phyloP scores from a whole-genome alignment of 1,140 invertebrate genomes.

The Orchestia grillus region DNA sequence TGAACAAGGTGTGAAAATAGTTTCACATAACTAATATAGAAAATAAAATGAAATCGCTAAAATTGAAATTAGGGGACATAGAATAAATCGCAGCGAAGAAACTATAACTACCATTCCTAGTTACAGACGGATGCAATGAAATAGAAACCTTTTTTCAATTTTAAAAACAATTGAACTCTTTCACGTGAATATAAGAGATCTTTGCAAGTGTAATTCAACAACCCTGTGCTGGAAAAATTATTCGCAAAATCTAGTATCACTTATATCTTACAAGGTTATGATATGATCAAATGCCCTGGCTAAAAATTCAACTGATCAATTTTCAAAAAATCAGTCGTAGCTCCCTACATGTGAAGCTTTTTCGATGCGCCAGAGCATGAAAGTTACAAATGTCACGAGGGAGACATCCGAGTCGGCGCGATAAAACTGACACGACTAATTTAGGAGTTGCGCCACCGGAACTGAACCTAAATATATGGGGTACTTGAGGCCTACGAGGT shows the following conservation, averaged over 20 bases:
- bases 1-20: no score
- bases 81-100: background rate
- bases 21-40: no score
- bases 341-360: background rate
- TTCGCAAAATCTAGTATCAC: background rate
- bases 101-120: background rate
- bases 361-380: background rate
- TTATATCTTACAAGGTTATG: background rate
- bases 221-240: background rate
- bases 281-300: no score
- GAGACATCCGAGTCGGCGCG: background rate
- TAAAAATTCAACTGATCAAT: background rate
- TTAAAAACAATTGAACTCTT: background rate
- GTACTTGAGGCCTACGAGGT: background rate
- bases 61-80: background rate
- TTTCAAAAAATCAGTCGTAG: background rate
- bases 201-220: background rate
- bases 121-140: background rate
- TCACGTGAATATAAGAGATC: background rate
- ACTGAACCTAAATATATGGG: slow-evolving; percentile 14
- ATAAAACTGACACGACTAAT: background rate
- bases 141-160: background rate
- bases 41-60: background rate
- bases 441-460: background rate
- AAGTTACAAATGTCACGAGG: background rate